A percentile compares a stretch with the other conserved stretches of the same genome.
Evolutionary conservation across 2,113 vertebrate species (phyloP).

Genomic region (Dendrocopos noguchii): DNA sequence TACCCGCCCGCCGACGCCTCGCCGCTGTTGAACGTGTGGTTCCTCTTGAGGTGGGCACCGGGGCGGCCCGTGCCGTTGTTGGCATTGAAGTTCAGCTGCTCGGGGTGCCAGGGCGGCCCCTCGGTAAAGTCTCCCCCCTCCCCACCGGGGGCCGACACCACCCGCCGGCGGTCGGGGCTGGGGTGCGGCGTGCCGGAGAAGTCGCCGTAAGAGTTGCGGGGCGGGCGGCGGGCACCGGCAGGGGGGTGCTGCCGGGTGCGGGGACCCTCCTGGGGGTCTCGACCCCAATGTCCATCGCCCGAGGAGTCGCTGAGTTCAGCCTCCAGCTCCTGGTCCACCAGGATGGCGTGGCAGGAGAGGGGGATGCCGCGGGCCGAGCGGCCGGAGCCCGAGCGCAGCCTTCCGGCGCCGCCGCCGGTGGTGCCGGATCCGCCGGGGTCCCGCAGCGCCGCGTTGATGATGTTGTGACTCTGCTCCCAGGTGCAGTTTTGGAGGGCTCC

Average conservation of each 20-base stretch:
- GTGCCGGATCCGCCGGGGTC: slow-evolving; percentile 70
- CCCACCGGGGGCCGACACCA: slow-evolving; percentile 88
- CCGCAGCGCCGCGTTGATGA: slow-evolving; percentile 80
- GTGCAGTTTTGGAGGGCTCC: slow-evolving; percentile 77
- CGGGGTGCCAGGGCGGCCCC: slow-evolving; percentile 80
- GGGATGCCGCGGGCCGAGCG: slow-evolving; percentile 33
- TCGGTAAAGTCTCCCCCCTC: slow-evolving; percentile 77
- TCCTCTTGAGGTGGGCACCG: slow-evolving; percentile 75
- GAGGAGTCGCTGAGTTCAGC: slow-evolving; percentile 55
- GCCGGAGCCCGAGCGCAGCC: slow-evolving; percentile 76
- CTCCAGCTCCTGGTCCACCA: slow-evolving; percentile 69
- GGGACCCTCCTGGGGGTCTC: slow-evolving; percentile 76
- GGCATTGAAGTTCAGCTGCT: slow-evolving; percentile 86
- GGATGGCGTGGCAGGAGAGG: slow-evolving; percentile 63
- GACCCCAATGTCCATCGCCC: slow-evolving; percentile 62
- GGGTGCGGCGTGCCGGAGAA: slow-evolving; percentile 84
- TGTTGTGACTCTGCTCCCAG: slow-evolving; percentile 91
- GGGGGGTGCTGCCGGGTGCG: background rate
- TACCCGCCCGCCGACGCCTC: slow-evolving; percentile 51
- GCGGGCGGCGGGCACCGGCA: slow-evolving; percentile 35
- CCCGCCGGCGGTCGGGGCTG: slow-evolving; percentile 88
- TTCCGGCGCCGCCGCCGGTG: background rate
- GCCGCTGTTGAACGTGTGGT: slow-evolving; percentile 80
- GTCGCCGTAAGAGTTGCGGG: slow-evolving; percentile 83
- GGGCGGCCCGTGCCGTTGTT: slow-evolving; percentile 75